These are phyloP conservation scores for Meliscaeva auricollis DNA, from an alignment of 2,888 invertebrate genomes.

Conservation along the genomic window DNA sequence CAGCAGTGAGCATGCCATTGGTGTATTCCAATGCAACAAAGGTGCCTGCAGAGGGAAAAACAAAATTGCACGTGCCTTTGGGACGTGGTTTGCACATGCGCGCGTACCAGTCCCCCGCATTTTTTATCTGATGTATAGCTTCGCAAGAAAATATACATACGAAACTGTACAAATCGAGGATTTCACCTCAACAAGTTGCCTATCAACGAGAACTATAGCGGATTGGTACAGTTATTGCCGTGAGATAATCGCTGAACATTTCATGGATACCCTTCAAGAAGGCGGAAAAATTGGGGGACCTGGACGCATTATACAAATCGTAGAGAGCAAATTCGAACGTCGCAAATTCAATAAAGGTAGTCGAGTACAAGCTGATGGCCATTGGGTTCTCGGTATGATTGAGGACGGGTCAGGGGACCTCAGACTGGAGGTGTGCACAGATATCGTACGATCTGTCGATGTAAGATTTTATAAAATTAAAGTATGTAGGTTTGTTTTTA, in stretches of 20 bases:
- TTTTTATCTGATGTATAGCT: neutral
- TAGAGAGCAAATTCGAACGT: neutral
- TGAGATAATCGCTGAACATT: neutral
- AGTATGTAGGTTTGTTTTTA: neutral
- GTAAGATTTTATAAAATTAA: neutral
- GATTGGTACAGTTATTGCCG: neutral
- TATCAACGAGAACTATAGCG: neutral
- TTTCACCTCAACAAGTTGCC: slow-evolving; percentile 10
- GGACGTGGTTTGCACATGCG: neutral
- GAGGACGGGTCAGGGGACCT: slow-evolving; percentile 1
- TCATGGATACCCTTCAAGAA: neutral
- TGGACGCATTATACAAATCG: neutral
- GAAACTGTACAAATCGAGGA: slow-evolving; percentile 4
- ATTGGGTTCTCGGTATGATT: slow-evolving; percentile 13
- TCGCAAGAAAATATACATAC: neutral
- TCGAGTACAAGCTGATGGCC: slow-evolving; percentile 1
- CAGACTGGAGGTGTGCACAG: neutral
- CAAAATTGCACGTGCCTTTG: no score
- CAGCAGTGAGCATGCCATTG: no score
- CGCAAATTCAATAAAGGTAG: slow-evolving; percentile 4
- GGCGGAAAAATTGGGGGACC: no score
- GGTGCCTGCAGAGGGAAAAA: no score
- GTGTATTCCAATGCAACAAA: no score
- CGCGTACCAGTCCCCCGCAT: neutral
- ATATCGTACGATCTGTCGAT: neutral